These are phyloP conservation scores for Andricus curvator DNA, from an alignment of 2,888 invertebrate species.

Conservation along the genomic window DNA sequence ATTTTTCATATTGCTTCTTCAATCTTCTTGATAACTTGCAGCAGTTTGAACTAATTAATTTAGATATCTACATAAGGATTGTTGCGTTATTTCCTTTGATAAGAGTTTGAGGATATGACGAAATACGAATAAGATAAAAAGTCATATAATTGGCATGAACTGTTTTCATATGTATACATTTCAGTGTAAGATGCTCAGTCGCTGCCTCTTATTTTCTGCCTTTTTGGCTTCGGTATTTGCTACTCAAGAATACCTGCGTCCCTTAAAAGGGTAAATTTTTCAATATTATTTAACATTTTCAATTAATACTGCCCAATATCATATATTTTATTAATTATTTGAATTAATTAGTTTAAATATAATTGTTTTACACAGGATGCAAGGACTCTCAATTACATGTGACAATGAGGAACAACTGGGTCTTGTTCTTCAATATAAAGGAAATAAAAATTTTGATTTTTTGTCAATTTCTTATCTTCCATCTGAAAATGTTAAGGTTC, in stretches of 20 bases:
- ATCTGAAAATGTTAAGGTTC: conserved; percentile 56
- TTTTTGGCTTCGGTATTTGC: background rate
- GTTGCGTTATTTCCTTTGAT: background rate
- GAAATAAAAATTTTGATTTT: conserved; percentile 64
- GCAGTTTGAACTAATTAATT: background rate
- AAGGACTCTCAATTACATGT: conserved; percentile 61
- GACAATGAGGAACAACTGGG: conserved; percentile 57
- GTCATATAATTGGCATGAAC: background rate
- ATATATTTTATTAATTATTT: no score
- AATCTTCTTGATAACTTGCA: background rate
- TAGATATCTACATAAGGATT: background rate
- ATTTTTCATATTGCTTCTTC: background rate
- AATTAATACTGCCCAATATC: no score
- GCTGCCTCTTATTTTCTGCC: background rate
- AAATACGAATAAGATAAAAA: background rate
- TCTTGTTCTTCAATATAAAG: conserved; percentile 57
- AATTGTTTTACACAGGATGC: conserved; percentile 61
- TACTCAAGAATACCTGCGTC: background rate
- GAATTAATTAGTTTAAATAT: background rate
- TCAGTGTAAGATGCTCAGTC: background rate
- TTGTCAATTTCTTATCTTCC: conserved; percentile 53
- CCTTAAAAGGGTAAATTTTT: conserved; percentile 6
- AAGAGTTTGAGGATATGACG: background rate
- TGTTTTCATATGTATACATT: background rate
- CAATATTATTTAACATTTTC: background rate